phyloP scores from a whole-genome alignment of 2,888 invertebrate species.

The Phoenoteleia sp. region DNA sequence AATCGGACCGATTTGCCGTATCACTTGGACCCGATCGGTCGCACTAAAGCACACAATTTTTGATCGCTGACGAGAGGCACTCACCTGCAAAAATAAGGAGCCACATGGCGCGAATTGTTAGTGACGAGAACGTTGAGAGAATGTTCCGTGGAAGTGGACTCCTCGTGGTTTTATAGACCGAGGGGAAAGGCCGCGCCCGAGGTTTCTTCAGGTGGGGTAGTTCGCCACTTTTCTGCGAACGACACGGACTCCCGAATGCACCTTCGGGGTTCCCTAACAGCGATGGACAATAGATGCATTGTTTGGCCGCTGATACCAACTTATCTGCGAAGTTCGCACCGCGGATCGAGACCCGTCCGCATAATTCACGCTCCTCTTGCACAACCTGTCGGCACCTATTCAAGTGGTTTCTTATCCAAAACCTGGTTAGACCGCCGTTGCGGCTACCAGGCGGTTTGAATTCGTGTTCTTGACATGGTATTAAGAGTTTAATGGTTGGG shows the following conservation, averaged over 20 bases:
- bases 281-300: conserved; percentile 60
- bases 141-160: conserved; percentile 83
- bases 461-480: too few relatives aligned
- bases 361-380: conserved; percentile 11
- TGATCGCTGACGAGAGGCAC: conserved; percentile 72
- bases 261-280: conserved; percentile 65
- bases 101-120: conserved; percentile 84
- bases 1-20: not conserved
- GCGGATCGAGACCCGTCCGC: not conserved
- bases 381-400: conserved; percentile 29
- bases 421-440: too few relatives aligned
- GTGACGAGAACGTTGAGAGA: conserved; percentile 83
- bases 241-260: conserved; percentile 70
- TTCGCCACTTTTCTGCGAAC: conserved; percentile 79
- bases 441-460: too few relatives aligned
- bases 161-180: conserved; percentile 85
- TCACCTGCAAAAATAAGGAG: conserved; percentile 85
- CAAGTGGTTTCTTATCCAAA: conserved; percentile 34
- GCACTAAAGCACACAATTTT: conserved; percentile 36
- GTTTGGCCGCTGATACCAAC: conserved; percentile 31
- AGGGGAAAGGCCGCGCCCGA: conserved; percentile 85
- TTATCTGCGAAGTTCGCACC: conserved; percentile 42
- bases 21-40: not conserved
- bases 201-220: conserved; percentile 83
- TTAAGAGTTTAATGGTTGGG: too few relatives aligned